Conservation (phyloP, 2,888 invertebrate species). For the Scaptomyza caliginosa region DNA sequence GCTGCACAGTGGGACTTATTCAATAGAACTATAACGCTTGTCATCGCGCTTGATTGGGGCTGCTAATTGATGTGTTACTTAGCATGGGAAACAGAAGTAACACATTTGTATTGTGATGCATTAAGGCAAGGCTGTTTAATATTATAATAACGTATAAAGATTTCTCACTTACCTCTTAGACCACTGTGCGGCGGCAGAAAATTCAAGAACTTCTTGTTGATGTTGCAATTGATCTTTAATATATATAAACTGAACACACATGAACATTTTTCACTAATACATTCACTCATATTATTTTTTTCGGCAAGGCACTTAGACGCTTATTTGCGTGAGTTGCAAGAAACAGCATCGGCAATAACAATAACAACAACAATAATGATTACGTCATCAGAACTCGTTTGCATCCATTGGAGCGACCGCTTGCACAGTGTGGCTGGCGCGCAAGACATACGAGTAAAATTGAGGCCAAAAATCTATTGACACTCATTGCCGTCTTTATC, state of each 20-base stretch:
- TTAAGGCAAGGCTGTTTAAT: background rate
- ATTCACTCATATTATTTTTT: constrained; percentile 46
- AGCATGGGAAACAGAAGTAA: no score
- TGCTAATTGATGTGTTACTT: background rate
- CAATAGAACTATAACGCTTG: background rate
- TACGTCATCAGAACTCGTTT: constrained; percentile 76
- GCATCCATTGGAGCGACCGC: constrained; percentile 44
- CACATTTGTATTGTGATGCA: background rate
- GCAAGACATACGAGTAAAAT: constrained; percentile 36
- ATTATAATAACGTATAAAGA: background rate
- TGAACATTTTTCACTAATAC: constrained; percentile 6
- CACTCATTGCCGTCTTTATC: constrained; percentile 65
- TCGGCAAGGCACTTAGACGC: constrained; percentile 34
- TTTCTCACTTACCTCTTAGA: background rate
- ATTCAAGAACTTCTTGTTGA: constrained; percentile 61
- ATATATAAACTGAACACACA: background rate
- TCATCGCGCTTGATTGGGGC: constrained; percentile 1
- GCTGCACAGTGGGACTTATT: constrained; percentile 46
- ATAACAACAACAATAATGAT: constrained; percentile 33
- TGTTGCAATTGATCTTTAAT: constrained; percentile 60
- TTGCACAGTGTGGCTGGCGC: constrained; percentile 48
- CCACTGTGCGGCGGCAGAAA: constrained; percentile 38
- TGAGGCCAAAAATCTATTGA: constrained; percentile 63
- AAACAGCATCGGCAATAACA: constrained; percentile 28
- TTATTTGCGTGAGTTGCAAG: constrained; percentile 64